Evolutionary conservation across 1,140 invertebrate genomes (phyloP), one percentile per base, ranked within the genome.

Genomic region (Mya arenaria): DNA sequence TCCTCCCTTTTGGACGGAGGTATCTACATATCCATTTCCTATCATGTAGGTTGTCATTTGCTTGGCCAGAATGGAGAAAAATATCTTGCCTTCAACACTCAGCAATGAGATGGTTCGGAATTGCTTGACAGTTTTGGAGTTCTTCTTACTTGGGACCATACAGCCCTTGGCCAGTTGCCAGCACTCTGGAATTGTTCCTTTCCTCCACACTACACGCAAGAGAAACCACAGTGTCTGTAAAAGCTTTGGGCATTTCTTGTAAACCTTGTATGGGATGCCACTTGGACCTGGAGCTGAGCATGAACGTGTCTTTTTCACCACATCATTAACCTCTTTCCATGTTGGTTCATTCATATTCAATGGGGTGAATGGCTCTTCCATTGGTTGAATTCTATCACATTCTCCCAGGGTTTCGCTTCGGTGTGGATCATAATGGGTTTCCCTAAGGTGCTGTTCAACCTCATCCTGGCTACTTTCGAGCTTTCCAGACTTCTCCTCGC

Each of bases 41-140:
- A n/a, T 69, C 34, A 69, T 17, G 36, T 34, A 69, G 6, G 34
- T 41, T 10, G 56, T n/a, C 28, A 60, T 10, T 28, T 23, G 8
- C 25, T 25, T 60, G 44, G 77, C 63, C n/a, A 80, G 17, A 13
- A 80, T 36, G 17, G 63, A 71, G 23, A 78, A 65, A 17, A 80
- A 69, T 80, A 69, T 71, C 32, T 80, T 71, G 25, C 77, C 68
- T n/a, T 81, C 78, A 32, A 72, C 55, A 41, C 41, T 81, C 48
- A 72, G 39, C 37, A 77, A 60, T 23, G 72, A 68, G 19, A 77
- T 83, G 23, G 72, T 52, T 55, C 48, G n/a, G 48, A 83, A 83
- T 52, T 83, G 65, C 17, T 37, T 68, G 36, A 83, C 62, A 37
- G 65, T 19, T 19, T 63, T 39, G 6, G 80, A 74, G 39, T 82